Base-by-base conservation (phyloP, 2,113 vertebrate genomes). In the Potamarius usumacintae region DNA sequence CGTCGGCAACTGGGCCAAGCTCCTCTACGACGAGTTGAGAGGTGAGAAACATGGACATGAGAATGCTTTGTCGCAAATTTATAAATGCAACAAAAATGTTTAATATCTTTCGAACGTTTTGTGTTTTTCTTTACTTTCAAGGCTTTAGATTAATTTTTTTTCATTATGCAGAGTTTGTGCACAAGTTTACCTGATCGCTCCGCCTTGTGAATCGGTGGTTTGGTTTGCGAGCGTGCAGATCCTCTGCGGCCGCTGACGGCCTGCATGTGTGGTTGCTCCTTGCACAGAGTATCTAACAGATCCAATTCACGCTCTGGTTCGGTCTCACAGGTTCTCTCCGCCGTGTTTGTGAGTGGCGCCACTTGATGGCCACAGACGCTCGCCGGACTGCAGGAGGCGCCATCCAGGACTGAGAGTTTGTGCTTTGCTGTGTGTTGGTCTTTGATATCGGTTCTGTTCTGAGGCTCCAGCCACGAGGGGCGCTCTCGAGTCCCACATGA, bases 191-290 rank as follows among this genome's bases (percentile, higher is more conserved):
- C 91, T 87, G 74, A 48, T 9, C 85, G 88, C 2, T 84, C 1
- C 4, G 87, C 53, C 84, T 89, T 89, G 52, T 90, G 80, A 22
- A 25, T 53, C 7, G 58, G 94, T 72, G 91, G 94, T 72, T 67
- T 58, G 91, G 85, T 94, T 0, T 62, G 50, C 57, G 55, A 88
- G 1, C 67, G 88, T 20, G 90, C 89, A 2, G 92, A 95, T 71
- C 95, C 95, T 92, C 96, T 96, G 90, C 96, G 96, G 74, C 96
- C 96, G 20, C 96, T 96, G 5, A 92, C 0, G 62, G 96, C 96
- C 18, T 90, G 81, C 3, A 11, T 4, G 0, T 11, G 85, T 96
- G 96, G 1, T 12, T 4, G 72, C 92, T 92, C 65, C 53, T 91
- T 92, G 5, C n/a, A 65, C 0, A 93, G 87, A 2, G 94, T 94